phyloP scores from a whole-genome alignment of 1,140 invertebrate species.

The Condylostylus longicornis region DNA sequence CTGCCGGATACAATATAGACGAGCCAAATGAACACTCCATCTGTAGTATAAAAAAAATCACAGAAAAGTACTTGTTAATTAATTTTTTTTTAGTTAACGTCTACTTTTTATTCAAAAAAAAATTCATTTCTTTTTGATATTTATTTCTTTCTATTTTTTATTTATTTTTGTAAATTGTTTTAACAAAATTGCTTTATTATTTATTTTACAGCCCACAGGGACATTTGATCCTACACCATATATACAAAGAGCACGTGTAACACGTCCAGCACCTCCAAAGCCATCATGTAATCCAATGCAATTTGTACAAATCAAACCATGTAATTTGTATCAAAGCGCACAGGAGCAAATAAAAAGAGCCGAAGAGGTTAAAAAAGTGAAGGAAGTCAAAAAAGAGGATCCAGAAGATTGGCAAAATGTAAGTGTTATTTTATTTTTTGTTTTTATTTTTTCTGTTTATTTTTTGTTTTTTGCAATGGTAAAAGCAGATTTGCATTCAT shows the following conservation, averaged over 20 bases:
- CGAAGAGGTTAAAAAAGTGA: constrained; percentile 65
- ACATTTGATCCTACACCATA: constrained; percentile 29
- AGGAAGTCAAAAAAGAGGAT: constrained; percentile 58
- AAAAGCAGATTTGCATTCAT: too few species aligned
- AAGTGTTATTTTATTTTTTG: constrained; percentile 34
- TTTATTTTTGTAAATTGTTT: constrained; percentile 8
- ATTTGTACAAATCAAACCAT: constrained; percentile 77
- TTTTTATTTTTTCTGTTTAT: too few species aligned
- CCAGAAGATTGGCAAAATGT: constrained; percentile 88
- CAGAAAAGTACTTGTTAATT: too few species aligned
- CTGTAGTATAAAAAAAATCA: too few species aligned
- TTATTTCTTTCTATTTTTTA: neutral
- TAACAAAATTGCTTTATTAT: too few species aligned
- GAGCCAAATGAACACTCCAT: too few species aligned
- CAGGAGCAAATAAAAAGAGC: constrained; percentile 73
- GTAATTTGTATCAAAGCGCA: constrained; percentile 64
- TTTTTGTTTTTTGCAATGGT: too few species aligned
- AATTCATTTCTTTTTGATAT: neutral
- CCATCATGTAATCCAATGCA: constrained; percentile 73
- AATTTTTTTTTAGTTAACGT: neutral
- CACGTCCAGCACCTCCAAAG: constrained; percentile 48
- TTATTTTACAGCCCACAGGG: constrained; percentile 20
- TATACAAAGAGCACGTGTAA: constrained; percentile 32
- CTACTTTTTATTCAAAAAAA: neutral
- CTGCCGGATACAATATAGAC: too few species aligned